These are phyloP conservation scores for Vespertilio murinus DNA, from an alignment of 2,797 vertebrate species.

Conservation along the genomic window DNA sequence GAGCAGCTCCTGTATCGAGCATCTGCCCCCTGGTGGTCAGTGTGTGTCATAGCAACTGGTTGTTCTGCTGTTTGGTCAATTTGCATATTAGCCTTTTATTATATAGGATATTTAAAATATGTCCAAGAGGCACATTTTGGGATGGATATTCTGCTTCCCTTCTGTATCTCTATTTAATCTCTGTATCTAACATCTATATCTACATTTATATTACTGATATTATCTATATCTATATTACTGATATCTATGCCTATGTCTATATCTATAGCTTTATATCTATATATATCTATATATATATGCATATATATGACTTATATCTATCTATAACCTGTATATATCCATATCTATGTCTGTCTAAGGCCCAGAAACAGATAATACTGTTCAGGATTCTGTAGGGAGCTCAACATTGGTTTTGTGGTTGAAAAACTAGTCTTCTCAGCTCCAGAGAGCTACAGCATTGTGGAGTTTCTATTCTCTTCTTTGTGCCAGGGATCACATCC, in stretches of 20 bases:
- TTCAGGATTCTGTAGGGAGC: background rate
- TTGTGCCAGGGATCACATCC: constrained; percentile 22
- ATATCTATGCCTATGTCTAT: background rate
- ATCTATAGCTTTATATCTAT: background rate
- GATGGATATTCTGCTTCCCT: background rate
- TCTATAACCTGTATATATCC: background rate
- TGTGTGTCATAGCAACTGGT: too few species aligned
- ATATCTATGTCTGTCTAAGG: background rate
- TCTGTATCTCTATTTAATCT: background rate
- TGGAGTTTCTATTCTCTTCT: constrained; percentile 46
- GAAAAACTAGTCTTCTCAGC: background rate
- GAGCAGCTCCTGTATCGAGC: too few species aligned
- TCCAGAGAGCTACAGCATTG: background rate
- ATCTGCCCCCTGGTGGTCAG: too few species aligned
- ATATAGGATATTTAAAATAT: background rate
- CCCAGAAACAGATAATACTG: background rate
- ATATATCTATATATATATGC: background rate
- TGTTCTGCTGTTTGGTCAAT: too few species aligned
- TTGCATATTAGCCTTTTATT: too few species aligned
- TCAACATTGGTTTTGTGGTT: background rate
- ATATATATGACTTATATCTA: background rate
- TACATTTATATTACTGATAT: background rate
- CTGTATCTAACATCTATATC: background rate
- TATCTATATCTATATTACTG: background rate
- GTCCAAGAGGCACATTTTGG: background rate